phyloP scores from a whole-genome alignment of 2,888 invertebrate genomes.

The Luffia ferchaultella region DNA sequence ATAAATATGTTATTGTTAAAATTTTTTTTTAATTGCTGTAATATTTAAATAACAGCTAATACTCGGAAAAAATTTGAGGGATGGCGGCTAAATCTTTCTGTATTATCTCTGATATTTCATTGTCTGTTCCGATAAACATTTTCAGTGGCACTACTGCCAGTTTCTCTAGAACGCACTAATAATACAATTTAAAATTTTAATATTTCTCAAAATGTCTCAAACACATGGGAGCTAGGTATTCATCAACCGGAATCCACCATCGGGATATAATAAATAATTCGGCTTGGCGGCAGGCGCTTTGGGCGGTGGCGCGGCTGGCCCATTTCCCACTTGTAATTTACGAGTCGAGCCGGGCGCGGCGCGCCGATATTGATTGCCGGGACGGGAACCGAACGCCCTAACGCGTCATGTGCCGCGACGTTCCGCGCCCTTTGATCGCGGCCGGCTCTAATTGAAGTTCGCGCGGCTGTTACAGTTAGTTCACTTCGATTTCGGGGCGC shows the following conservation, averaged over 20 bases:
- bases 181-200: background rate
- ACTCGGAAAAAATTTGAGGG: too few species aligned
- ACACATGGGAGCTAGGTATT: background rate
- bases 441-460: background rate
- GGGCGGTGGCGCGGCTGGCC: background rate
- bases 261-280: constrained; percentile 2
- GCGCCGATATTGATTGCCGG: constrained; percentile 13
- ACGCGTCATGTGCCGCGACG: background rate
- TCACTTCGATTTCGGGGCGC: background rate
- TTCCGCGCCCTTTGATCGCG: background rate
- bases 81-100: too few species aligned
- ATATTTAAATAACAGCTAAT: too few species aligned
- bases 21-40: too few species aligned
- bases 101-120: too few species aligned
- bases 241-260: background rate
- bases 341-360: constrained; percentile 10
- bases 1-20: too few species aligned
- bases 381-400: background rate
- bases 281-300: background rate
- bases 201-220: background rate
- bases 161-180: background rate
- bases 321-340: constrained; percentile 13
- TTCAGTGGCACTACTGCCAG: too few species aligned
- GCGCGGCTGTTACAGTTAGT: background rate
- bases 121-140: too few species aligned